These are phyloP conservation scores for Caloenas nicobarica DNA, from an alignment of 2,113 vertebrate genomes.

Conservation along the genomic window DNA sequence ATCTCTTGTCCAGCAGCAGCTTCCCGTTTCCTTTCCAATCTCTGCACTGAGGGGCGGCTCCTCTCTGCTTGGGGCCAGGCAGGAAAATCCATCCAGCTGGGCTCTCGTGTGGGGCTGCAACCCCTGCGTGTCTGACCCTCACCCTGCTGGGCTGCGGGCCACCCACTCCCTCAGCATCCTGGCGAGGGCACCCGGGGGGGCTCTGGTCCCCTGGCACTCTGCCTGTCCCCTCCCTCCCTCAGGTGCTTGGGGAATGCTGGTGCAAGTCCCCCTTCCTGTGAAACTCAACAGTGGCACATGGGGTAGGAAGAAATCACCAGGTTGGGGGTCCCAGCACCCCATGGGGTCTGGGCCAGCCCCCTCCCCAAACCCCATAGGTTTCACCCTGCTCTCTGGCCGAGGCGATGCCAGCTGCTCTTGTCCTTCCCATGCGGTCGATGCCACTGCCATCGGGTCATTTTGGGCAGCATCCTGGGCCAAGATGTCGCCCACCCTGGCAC, in stretches of 20 bases:
- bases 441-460: accelerated
- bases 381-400: neutral
- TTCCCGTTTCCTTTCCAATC: conserved; percentile 73
- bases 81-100: conserved; percentile 50
- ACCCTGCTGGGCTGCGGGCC: neutral
- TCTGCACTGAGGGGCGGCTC: neutral
- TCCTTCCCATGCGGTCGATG: accelerated
- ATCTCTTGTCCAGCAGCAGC: conserved; percentile 56
- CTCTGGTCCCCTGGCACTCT: neutral
- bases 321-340: neutral
- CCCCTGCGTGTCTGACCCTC: neutral
- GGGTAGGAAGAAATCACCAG: neutral
- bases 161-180: neutral
- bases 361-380: neutral
- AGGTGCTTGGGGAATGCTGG: accelerated
- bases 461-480: neutral
- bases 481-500: accelerated
- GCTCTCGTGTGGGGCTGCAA: neutral
- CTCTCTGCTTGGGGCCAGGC: neutral
- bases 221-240: accelerated
- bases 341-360: accelerated
- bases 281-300: neutral
- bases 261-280: neutral
- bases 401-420: neutral
- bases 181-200: accelerated